Base-by-base conservation (phyloP, 2,113 vertebrate genomes). In the Miniopterus natalensis region DNA sequence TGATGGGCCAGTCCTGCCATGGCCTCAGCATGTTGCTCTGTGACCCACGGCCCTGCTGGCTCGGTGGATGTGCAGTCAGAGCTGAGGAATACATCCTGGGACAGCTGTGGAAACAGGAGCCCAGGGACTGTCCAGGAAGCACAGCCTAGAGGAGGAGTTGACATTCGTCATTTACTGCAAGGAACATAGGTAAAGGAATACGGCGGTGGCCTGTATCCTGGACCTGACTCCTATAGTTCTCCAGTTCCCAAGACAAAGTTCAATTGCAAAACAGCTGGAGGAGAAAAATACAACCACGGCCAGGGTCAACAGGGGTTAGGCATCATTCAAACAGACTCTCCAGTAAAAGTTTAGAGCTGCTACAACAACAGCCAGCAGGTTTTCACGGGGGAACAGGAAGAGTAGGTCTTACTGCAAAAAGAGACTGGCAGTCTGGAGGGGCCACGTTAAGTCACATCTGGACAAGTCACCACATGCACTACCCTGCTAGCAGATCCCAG, bases 21-120 rank as follows among this genome's bases (percentile, higher is more conserved):
- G 6, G 18, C 25, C 10, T 31, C 1, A 8, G 45, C 1, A 0
- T 5, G 4, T 61, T 23, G 2, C 12, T 4, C 71, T 9, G 47
- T n/a, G 70, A n/a, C 15, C 57, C 0, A 0, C 1, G 12, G 63
- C 25, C 80, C 70, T 79, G 42, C 27, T 23, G 51, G 40, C 29
- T 11, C 0, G 2, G 21, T 25, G n/a, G 9, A 15, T 36, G 51
- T 17, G 25, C 45, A 73, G 45, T 61, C 25, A 55, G 23, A n/a
- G 40, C 63, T 36, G 23, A 68, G 49, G 42, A 9, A 7, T 1
- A 14, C 3, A 27, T 25, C 14, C 49, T 13, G 23, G 36, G 57
- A 71, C 2, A n/a, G 9, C 7, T 3, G 4, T 47, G 45, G 31
- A 57, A 86, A 40, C 0, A 6, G 18, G 6, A 53, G 53, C 47